Base-by-base conservation (phyloP, 1,140 invertebrate species). In the Saxidomus purpurata region DNA sequence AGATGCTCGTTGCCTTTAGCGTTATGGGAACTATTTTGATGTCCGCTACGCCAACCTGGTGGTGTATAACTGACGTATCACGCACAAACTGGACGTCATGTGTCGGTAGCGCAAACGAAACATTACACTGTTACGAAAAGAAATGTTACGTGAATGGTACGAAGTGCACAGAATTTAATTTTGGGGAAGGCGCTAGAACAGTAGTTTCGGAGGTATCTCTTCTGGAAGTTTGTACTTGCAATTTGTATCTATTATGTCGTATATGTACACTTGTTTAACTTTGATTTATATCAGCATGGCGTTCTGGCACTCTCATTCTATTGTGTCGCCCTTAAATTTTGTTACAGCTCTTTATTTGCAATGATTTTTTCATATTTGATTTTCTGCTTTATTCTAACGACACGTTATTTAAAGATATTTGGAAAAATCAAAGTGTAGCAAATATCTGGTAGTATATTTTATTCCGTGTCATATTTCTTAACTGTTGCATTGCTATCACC, bases 181-280 rank as follows among this genome's bases (percentile, higher is more conserved):
- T 81, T n/a, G 52, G 22, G 36, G 55, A 49, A 34, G 43, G 79
- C 11, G 34, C 49, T 63, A 81, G 59, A 40, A 81, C 79, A 17
- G 13, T 81, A 22, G 79, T 81, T 38, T 36, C 79, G 1, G 79
- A 81, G 79, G 55, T 81, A 52, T 43, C 8, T 4, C 17, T 59
- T 59, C 6, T 9, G 43, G 43, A 43, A n/a, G n/a, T n/a, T n/a
- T n/a, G n/a, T 52, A 11, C 47, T 52, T 9, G 9, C 47, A 52
- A 52, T 52, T 19, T 52, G 9, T 9, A 19, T 9, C 9, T 9
- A 19, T 11, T 9, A 11, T 9, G 47, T 9, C 9, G 47, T 52
- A 19, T 52, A 19, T 61, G 59, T 61, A 6, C 11, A 22, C 59
- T 17, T 61, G n/a, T 61, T 61, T 28, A 6, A 61, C n/a, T n/a